A percentile compares a stretch with the other conserved stretches of the same genome.
phyloP scores from a whole-genome alignment of 2,888 invertebrate genomes.

The Agrenia bidenticulata region DNA sequence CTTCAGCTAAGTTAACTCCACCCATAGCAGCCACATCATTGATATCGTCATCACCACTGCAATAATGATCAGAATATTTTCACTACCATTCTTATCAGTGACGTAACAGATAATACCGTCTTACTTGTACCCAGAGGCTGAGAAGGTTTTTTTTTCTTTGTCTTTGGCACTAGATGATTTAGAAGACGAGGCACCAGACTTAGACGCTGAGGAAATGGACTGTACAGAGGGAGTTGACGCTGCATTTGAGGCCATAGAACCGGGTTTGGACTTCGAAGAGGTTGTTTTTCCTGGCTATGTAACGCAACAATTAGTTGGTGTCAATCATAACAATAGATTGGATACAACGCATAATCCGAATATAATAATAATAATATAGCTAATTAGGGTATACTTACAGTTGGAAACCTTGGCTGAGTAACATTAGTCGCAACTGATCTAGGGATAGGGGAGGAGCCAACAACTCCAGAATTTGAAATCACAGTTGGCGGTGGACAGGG shows the following conservation, averaged over 20 bases:
- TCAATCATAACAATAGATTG: background rate
- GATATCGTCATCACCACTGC: slow-evolving; percentile 88
- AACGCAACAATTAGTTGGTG: slow-evolving; percentile 14
- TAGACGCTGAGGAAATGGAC: slow-evolving; percentile 30
- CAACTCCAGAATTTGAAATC: background rate
- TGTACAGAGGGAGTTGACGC: slow-evolving; percentile 30
- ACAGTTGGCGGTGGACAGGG: slow-evolving; percentile 26
- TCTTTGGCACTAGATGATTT: slow-evolving; percentile 69
- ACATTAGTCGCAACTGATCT: slow-evolving; percentile 61
- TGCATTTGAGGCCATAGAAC: slow-evolving; percentile 11
- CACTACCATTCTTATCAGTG: background rate
- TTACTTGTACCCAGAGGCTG: slow-evolving; percentile 62
- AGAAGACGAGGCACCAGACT: slow-evolving; percentile 53
- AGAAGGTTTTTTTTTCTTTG: slow-evolving; percentile 70
- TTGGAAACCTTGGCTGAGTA: slow-evolving; percentile 63
- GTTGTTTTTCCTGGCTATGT: slow-evolving; percentile 43
- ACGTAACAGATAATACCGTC: background rate
- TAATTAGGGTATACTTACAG: slow-evolving; percentile 54
- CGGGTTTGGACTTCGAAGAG: slow-evolving; percentile 43
- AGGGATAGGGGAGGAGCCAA: slow-evolving; percentile 16
- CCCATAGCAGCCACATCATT: slow-evolving; percentile 99
- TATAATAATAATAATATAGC: background rate
- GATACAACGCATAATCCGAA: background rate
- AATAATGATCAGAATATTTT: slow-evolving; percentile 55
- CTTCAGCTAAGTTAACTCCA: slow-evolving; percentile 94